Percentiles rank a stretch among this genome's conserved stretches.
Evolutionary conservation across 2,113 vertebrate genomes (phyloP).

Genomic region (Pygoscelis adeliae): DNA sequence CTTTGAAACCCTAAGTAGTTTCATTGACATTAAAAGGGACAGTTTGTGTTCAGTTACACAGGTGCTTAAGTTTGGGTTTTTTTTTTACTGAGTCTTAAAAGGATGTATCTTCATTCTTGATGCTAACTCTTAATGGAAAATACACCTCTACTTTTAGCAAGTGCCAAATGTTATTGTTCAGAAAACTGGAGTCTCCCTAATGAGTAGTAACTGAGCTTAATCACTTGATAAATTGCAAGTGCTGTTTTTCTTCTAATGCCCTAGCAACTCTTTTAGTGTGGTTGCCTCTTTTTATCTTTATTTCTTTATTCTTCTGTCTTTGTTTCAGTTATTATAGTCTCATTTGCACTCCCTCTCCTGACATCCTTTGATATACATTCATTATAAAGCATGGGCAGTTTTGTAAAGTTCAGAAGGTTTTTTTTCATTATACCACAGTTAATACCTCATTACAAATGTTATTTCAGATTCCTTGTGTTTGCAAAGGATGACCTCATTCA

Average conservation of each 20-base stretch:
- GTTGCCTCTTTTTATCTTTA: not conserved
- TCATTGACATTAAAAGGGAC: not conserved
- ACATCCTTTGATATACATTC: not conserved
- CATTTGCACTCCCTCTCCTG: not conserved
- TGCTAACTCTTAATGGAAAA: not conserved
- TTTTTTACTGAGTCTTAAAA: not conserved
- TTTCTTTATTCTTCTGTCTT: not conserved
- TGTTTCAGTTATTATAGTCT: not conserved
- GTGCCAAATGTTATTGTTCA: not conserved
- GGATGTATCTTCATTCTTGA: not conserved
- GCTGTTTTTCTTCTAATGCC: not conserved
- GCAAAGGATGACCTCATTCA: not conserved
- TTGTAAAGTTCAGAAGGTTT: not conserved
- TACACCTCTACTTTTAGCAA: not conserved
- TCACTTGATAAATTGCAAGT: not conserved
- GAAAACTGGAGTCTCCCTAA: not conserved
- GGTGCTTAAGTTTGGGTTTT: not conserved
- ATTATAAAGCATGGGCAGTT: not conserved
- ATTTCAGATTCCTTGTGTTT: not conserved
- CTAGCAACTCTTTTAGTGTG: not conserved
- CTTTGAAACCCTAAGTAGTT: not conserved
- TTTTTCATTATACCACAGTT: not conserved
- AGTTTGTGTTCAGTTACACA: not conserved
- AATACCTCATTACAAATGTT: not conserved
- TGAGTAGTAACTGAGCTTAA: not conserved